phyloP scores from a whole-genome alignment of 1,140 invertebrate genomes.

The Camponotus floridanus region DNA sequence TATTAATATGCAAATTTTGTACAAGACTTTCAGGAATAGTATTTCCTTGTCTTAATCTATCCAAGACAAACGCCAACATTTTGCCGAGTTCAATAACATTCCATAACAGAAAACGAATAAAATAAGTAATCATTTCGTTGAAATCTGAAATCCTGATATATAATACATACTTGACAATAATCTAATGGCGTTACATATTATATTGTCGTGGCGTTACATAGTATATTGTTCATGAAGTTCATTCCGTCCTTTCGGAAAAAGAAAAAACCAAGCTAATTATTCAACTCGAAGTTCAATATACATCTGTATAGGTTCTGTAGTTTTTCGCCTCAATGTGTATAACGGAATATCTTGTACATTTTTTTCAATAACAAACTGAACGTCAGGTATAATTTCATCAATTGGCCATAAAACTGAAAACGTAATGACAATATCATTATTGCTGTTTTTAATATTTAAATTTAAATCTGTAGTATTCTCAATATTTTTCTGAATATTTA shows the following conservation, averaged over 20 bases:
- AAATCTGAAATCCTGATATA: background rate
- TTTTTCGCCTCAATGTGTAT: background rate
- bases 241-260: background rate
- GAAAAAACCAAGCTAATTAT: background rate
- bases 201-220: no score
- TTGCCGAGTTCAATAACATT: background rate
- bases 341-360: background rate
- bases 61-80: background rate
- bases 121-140: no score
- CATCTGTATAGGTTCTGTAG: background rate
- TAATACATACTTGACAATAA: background rate
- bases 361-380: background rate
- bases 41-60: background rate
- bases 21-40: background rate
- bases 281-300: background rate
- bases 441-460: background rate
- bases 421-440: background rate
- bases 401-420: background rate
- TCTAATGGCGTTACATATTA: constrained; percentile 7
- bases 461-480: background rate
- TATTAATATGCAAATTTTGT: no score
- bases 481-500: background rate
- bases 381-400: background rate
- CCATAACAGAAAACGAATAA: no score
- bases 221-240: background rate